Evolutionary conservation across 2,888 invertebrate species (phyloP).

Genomic region (Drosophila mulleri): DNA sequence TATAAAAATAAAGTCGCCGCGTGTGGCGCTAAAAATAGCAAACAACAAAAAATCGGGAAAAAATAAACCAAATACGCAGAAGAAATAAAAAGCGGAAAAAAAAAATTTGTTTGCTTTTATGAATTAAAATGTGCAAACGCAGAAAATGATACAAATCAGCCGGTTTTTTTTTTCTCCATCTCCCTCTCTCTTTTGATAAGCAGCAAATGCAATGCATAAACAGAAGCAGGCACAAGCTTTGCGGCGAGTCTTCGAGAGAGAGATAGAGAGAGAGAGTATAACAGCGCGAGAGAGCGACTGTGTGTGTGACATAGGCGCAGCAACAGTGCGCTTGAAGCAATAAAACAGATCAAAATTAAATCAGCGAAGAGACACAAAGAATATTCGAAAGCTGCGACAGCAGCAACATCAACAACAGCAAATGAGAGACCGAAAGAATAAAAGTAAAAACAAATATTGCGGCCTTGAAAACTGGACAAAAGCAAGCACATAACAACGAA

Average conservation of each 20-base stretch:
- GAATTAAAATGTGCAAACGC: conserved; percentile 49
- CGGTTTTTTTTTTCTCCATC: conserved; percentile 32
- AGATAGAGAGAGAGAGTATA: background rate
- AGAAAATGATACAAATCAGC: conserved; percentile 29
- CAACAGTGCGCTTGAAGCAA: background rate
- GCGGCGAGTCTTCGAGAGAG: background rate
- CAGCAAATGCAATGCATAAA: conserved; percentile 29
- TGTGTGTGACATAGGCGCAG: conserved; percentile 16
- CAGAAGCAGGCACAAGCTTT: conserved; percentile 3
- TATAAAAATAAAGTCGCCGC: conserved; percentile 34
- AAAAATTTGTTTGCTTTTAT: conserved; percentile 36
- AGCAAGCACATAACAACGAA: conserved; percentile 30
- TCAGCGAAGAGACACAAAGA: conserved; percentile 18
- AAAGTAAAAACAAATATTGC: conserved; percentile 60
- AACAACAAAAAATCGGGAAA: conserved; percentile 42
- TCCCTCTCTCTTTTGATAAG: conserved; percentile 37
- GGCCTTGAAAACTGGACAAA: conserved; percentile 70
- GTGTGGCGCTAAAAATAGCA: conserved; percentile 69
- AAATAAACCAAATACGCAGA: conserved; percentile 30
- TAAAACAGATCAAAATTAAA: conserved; percentile 41
- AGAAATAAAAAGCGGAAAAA: conserved; percentile 39
- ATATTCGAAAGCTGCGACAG: conserved; percentile 17
- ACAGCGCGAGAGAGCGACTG: background rate
- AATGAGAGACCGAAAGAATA: conserved; percentile 34
- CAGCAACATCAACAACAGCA: conserved; percentile 11